A percentile compares a stretch with the other conserved stretches of the same genome.
Evolutionary conservation across 2,888 invertebrate species (phyloP).

Genomic region (Campoplex nolae): DNA sequence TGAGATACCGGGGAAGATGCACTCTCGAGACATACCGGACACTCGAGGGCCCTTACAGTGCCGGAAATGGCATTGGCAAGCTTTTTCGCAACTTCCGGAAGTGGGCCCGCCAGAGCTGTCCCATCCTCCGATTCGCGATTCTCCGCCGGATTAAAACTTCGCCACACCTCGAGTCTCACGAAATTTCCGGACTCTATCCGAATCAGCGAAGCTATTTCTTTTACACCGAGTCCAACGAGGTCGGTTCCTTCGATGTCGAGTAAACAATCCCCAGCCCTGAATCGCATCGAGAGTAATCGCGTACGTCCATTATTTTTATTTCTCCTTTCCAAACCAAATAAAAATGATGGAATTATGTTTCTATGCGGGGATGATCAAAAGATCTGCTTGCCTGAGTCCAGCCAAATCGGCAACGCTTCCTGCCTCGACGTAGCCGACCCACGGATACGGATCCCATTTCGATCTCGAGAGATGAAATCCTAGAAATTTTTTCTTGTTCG

Average conservation of each 20-base stretch:
- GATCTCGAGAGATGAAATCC: conserved; percentile 91
- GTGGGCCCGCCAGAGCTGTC: conserved; percentile 78
- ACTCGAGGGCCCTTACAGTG: conserved; percentile 85
- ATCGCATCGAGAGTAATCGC: background rate
- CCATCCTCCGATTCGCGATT: conserved; percentile 56
- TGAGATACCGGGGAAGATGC: conserved; percentile 88
- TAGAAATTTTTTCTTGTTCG: conserved; percentile 83
- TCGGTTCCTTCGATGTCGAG: conserved; percentile 88
- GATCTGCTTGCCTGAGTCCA: conserved; percentile 86
- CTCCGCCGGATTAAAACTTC: conserved; percentile 61
- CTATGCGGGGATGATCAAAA: background rate
- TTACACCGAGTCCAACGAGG: conserved; percentile 86
- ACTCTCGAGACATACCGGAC: conserved; percentile 88
- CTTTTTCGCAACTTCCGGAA: conserved; percentile 80
- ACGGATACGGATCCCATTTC: conserved; percentile 93
- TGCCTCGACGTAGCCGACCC: conserved; percentile 89
- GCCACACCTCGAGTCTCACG: conserved; percentile 80
- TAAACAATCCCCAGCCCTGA: conserved; percentile 89
- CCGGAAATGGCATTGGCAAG: conserved; percentile 80
- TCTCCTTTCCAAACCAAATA: no score
- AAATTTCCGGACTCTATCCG: conserved; percentile 68
- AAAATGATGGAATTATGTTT: background rate
- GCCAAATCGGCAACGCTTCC: conserved; percentile 88
- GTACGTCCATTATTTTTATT: background rate
- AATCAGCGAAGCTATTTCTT: conserved; percentile 84